Percentiles rank a stretch among this genome's conserved stretches.
Conservation (phyloP, 2,113 vertebrate genomes). For the Silurus asotus region DNA sequence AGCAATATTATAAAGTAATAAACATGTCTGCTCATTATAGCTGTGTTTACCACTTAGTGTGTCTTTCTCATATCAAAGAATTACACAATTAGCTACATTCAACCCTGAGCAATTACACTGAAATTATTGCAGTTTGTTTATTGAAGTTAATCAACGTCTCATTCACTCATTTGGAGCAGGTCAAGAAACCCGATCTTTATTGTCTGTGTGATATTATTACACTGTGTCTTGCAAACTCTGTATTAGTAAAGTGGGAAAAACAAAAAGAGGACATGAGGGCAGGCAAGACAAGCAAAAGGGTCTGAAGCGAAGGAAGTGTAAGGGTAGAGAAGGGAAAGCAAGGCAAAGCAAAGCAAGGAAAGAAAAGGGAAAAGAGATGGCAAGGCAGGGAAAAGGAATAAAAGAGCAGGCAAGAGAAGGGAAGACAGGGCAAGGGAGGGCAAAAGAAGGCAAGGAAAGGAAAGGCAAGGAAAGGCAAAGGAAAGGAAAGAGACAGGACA, state of each 20-base stretch:
- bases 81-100: conserved; percentile 19
- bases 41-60: conserved; percentile 30
- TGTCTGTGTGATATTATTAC: background rate
- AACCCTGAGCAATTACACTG: conserved; percentile 35
- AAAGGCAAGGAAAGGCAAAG: background rate
- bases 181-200: conserved; percentile 18
- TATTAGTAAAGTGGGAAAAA: background rate
- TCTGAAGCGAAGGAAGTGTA: background rate
- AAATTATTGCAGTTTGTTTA: conserved; percentile 38
- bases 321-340: background rate
- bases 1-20: background rate
- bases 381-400: background rate
- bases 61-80: background rate
- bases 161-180: background rate
- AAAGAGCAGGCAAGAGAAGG: background rate
- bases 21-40: conserved; percentile 30
- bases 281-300: background rate
- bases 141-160: conserved; percentile 22
- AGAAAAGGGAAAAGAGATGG: background rate
- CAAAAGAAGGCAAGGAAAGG: background rate
- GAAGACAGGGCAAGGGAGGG: background rate
- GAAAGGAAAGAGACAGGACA: background rate
- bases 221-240: background rate
- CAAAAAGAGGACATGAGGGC: background rate
- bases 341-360: background rate